Evolutionary conservation across 2,113 vertebrate genomes (phyloP), one percentile per base, ranked within the genome.

Genomic region (Pangasianodon hypophthalmus): DNA sequence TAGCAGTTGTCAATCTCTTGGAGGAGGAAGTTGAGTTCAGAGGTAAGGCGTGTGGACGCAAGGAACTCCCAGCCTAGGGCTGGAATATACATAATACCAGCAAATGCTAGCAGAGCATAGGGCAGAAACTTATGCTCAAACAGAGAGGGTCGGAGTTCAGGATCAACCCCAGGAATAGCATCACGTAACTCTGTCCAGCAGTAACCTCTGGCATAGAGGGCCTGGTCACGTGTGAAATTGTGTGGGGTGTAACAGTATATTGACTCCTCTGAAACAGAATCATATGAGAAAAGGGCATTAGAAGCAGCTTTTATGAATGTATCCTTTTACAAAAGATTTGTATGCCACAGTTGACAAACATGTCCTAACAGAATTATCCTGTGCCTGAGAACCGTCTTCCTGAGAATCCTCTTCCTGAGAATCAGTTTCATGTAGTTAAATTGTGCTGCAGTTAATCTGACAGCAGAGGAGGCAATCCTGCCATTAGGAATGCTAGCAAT

Each of bases 1-100:
- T 99, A 99, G 95, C 98, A 99, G 94, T 99, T 99, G 95, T 99
- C 98, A 0, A 99, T 99, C 95, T 99, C 98, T 94, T 99, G 98
- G 91, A 99, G 98, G 92, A 99, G 96, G 95, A 99, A 99, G 95
- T 98, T 99, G 95, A 99, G 97, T 95, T 99, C 98, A 0, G 98
- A 99, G 91, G 98, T 99, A 95, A 99, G 98, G 85, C 98, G 97
- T 0, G 98, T 99, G 58, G 98, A 99, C 85, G 97, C 98, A 41
- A 99, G 95, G 94, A 99, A 99, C 92, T 99, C 98, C 98, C 98
- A 99, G 92, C 97, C 97, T 94, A 99, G 94, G 19, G 97, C 98
- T 0, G 98, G 98, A 92, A 99, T 97, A 90, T 99, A 99, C 98
- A 99, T 99, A 93, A 99, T 97, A 86, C 98, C 98, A 8, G 98